A percentile compares a stretch with the other conserved stretches of the same genome.
These are phyloP conservation scores for Pogonophryne albipinna DNA, from an alignment of 2,797 vertebrate genomes.

Conservation along the genomic window DNA sequence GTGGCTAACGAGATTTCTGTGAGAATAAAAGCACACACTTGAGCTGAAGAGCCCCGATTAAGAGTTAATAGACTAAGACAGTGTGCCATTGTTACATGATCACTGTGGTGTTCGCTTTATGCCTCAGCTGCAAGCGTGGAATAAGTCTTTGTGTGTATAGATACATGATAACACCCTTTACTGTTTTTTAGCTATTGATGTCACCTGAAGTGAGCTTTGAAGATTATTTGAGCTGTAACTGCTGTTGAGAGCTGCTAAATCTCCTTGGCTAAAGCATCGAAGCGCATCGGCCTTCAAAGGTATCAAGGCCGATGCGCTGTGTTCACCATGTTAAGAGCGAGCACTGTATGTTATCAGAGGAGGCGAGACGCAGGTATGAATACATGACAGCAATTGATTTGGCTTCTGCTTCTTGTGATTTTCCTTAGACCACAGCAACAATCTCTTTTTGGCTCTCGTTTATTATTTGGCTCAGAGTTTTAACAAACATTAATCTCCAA, in stretches of 20 bases:
- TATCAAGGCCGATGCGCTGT: neutral
- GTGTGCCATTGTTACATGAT: constrained; percentile 15
- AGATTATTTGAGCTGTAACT: neutral
- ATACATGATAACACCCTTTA: constrained; percentile 5
- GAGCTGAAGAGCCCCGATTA: constrained; percentile 1
- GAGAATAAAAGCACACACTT: constrained; percentile 40
- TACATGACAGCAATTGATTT: neutral
- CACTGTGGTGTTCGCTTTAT: neutral
- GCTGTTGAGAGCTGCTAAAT: neutral
- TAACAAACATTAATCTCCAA: neutral
- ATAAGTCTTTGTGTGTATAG: neutral
- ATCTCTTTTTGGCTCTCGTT: neutral
- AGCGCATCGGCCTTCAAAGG: constrained; percentile 15
- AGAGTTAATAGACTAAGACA: constrained; percentile 21
- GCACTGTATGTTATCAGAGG: neutral
- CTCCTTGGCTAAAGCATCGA: neutral
- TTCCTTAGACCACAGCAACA: neutral
- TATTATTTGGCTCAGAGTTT: neutral
- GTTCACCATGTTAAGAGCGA: constrained; percentile 7
- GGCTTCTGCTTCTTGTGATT: neutral
- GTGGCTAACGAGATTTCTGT: neutral
- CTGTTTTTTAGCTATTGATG: neutral
- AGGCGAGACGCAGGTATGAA: neutral
- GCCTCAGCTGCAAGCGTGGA: neutral
- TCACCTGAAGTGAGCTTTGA: constrained; percentile 5